Conservation (phyloP, 2,113 vertebrate species). For the Pao palembangensis region DNA sequence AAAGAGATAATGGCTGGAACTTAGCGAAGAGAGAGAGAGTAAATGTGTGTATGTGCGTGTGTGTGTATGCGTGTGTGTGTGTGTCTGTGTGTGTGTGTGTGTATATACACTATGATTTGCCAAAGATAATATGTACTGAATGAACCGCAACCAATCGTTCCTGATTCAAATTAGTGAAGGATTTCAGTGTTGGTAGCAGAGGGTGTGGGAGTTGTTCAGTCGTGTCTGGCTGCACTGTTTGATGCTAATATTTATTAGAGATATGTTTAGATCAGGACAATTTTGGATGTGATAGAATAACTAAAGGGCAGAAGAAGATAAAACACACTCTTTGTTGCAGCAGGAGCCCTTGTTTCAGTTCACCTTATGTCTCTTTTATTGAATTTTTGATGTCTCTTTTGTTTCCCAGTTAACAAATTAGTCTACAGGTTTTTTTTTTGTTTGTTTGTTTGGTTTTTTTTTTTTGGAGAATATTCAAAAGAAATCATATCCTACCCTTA, state of each 20-base stretch:
- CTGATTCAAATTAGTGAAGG: constrained; percentile 38
- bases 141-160: constrained; percentile 35
- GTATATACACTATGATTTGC: constrained; percentile 6
- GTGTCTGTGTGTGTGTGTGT: not conserved
- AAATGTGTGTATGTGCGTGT: constrained; percentile 3
- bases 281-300: constrained; percentile 25
- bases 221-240: constrained; percentile 1
- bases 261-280: constrained; percentile 25
- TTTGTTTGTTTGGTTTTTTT: constrained; percentile 11
- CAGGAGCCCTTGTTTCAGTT: constrained; percentile 16
- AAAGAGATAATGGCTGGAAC: constrained; percentile 27
- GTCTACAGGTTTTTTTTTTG: constrained; percentile 7
- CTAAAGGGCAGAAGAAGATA: constrained; percentile 23
- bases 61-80: constrained; percentile 11
- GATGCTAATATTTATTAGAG: constrained; percentile 23
- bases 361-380: constrained; percentile 22
- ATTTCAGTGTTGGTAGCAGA: constrained; percentile 31
- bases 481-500: constrained; percentile 15
- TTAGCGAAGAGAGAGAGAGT: constrained; percentile 9
- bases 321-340: constrained; percentile 12
- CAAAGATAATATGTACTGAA: constrained; percentile 38
- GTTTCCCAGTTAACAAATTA: constrained; percentile 27
- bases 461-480: constrained; percentile 28
- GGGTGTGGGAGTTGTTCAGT: constrained; percentile 12
- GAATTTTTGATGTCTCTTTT: constrained; percentile 16